Evolutionary conservation across 2,113 vertebrate species (phyloP), one percentile per base, ranked within the genome.

Genomic region (Corapipo altera): DNA sequence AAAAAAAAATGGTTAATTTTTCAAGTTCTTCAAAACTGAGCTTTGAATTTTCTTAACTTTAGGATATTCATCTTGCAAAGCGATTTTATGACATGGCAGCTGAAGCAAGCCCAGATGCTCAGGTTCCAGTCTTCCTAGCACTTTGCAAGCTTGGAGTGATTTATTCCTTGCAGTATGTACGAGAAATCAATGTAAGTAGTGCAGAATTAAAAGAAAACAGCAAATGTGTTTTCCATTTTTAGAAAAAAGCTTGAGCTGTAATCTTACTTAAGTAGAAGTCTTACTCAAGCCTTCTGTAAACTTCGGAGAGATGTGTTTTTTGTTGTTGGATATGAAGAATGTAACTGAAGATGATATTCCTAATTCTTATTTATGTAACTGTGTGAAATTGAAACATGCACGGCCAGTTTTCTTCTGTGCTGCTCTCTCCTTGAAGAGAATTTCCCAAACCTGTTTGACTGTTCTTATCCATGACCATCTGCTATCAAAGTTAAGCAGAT

Each of bases 11-110:
- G 9, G 48, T 27, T 51, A n/a, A 19, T 39, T 62, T 72, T 62
- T 78, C 57, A 69, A 37, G 20, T 32, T 85, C 24, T 86, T 90
- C 27, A 71, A 91, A 93, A 76, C 20, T 28, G 46, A 67, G n/a
- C 66, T 87, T 91, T 89, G 48, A 93, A 23, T 94, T 86, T 46
- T 91, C 46, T 86, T 43, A 87, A 15, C 95, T 87, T 33, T 81
- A 99, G 99, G 99, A 99, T 96, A 99, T 99, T 92, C 99, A 99
- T 89, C 97, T 99, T 82, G 99, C 99, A 69, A 99, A 99, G 91
- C 98, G 99, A 44, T 99, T 99, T 92, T 99, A 99, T 80, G 99
- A 99, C 96, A 99, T 99, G 99, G 99, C 99, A 6, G 99, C 99
- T 2, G 99, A 99, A 97, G 99, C 99, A 88, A 99, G 99, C 93